These are phyloP conservation scores for Apocheima hispidaria DNA, from an alignment of 2,888 invertebrate genomes.

Conservation along the genomic window DNA sequence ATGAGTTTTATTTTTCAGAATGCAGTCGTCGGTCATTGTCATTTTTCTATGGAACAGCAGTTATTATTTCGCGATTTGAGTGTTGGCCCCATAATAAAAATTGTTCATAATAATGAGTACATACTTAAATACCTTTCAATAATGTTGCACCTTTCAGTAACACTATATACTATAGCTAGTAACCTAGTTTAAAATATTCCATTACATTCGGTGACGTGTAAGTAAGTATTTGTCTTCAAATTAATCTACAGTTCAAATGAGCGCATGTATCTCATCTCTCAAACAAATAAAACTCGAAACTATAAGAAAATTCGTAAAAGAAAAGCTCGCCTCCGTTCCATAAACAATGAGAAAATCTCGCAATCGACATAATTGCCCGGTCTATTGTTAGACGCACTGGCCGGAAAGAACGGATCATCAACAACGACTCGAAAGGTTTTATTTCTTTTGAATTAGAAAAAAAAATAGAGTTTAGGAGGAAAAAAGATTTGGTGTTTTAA, in stretches of 20 bases:
- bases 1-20: no score
- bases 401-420: constrained; percentile 23
- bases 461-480: background rate
- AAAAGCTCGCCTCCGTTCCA: constrained; percentile 19
- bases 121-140: no score
- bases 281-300: constrained; percentile 4
- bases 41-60: no score
- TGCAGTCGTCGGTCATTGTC: no score
- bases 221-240: no score
- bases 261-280: background rate
- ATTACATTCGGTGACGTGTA: no score
- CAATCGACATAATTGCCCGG: constrained; percentile 30
- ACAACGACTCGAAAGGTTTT: constrained; percentile 25
- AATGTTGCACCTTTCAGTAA: no score
- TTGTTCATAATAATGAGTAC: no score
- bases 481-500: background rate
- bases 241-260: background rate
- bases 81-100: no score
- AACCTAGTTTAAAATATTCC: no score
- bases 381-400: constrained; percentile 33
- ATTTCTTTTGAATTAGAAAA: constrained; percentile 12
- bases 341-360: constrained; percentile 29
- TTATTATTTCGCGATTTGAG: no score
- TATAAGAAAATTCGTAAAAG: constrained; percentile 7
- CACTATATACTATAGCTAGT: no score